A percentile compares a stretch with the other conserved stretches of the same genome.
Evolutionary conservation across 2,113 vertebrate genomes (phyloP).

Genomic region (Lates calcarifer): DNA sequence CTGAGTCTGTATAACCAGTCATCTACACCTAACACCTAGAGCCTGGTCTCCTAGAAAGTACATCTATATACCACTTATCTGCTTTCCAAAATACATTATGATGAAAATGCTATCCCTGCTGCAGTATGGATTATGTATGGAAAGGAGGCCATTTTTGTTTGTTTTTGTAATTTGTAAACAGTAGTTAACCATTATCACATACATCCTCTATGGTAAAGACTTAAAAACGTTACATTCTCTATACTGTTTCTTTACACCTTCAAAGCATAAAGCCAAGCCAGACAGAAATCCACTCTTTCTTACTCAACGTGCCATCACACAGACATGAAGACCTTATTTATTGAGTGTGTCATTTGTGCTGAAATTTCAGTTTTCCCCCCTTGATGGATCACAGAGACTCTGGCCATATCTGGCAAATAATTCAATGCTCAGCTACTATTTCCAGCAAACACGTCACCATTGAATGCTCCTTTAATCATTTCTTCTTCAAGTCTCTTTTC

Average conservation of each 20-base stretch:
- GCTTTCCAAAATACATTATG: not conserved
- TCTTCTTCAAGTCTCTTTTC: constrained; percentile 9
- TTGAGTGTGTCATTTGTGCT: constrained; percentile 33
- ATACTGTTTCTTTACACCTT: not conserved
- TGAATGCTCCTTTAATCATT: constrained; percentile 35
- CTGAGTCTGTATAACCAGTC: not conserved
- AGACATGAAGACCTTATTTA: constrained; percentile 29
- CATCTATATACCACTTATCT: not conserved
- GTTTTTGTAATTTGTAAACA: too few species aligned
- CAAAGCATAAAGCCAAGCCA: not conserved
- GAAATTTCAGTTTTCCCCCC: constrained; percentile 7
- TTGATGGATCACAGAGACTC: constrained; percentile 29
- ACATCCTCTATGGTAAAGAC: too few species aligned
- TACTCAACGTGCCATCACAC: constrained; percentile 1
- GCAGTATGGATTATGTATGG: too few species aligned
- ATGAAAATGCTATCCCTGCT: too few species aligned
- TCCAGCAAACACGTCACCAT: constrained; percentile 25
- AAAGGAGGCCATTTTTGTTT: too few species aligned
- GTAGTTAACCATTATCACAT: too few species aligned
- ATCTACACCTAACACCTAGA: not conserved
- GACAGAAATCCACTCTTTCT: not conserved
- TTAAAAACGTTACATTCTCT: too few species aligned
- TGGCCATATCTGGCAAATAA: constrained; percentile 20
- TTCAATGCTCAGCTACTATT: constrained; percentile 35
- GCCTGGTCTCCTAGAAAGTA: too few species aligned